Percentiles rank a stretch among this genome's conserved stretches.
These are phyloP conservation scores for Drosophila sturtevanti DNA, from an alignment of 1,140 invertebrate species.

Conservation along the genomic window DNA sequence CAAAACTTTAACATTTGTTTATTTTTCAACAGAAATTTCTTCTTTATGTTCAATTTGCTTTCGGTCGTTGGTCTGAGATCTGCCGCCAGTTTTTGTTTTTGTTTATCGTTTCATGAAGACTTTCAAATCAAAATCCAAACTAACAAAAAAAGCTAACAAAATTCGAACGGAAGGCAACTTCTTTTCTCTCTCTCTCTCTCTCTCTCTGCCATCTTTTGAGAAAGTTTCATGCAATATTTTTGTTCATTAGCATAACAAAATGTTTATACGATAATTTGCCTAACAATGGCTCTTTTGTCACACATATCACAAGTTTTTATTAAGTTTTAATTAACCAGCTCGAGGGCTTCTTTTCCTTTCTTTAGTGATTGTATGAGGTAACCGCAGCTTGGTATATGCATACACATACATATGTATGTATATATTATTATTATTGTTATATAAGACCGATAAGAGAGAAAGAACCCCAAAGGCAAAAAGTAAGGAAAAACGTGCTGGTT, in stretches of 20 bases:
- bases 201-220: conserved; percentile 39
- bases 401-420: too few relatives aligned
- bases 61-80: conserved; percentile 45
- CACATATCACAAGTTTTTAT: conserved; percentile 43
- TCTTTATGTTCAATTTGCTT: conserved; percentile 34
- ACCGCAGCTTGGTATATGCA: not conserved
- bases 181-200: conserved; percentile 27
- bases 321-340: conserved; percentile 16
- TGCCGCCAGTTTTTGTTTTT: conserved; percentile 57
- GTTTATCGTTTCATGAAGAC: conserved; percentile 67
- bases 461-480: not conserved
- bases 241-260: conserved; percentile 62
- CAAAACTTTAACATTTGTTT: conserved; percentile 53
- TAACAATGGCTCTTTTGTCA: conserved; percentile 31
- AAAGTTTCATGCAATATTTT: conserved; percentile 55
- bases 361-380: not conserved
- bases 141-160: conserved; percentile 34
- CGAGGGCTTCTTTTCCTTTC: not conserved
- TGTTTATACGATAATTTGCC: conserved; percentile 18
- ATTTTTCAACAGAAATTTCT: conserved; percentile 65
- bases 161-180: conserved; percentile 31
- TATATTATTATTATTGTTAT: not conserved
- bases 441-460: not conserved
- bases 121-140: too few relatives aligned
- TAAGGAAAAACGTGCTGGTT: not conserved